Evolutionary conservation across 2,888 invertebrate species (phyloP), one percentile per base, ranked within the genome.

Genomic region (Callinectes sapidus): DNA sequence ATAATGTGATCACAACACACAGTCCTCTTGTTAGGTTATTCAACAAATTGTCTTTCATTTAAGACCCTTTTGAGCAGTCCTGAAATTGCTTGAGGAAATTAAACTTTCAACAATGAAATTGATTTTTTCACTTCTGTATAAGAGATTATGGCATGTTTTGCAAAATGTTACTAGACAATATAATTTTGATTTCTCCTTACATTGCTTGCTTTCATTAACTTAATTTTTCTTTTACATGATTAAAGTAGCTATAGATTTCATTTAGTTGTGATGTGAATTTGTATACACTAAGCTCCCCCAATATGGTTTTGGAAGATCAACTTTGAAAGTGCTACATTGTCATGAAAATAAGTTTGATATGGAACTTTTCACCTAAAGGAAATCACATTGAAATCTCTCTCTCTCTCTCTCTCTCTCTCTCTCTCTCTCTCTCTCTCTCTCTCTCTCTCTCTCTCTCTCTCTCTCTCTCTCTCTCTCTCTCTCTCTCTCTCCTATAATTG

Each of bases 21-120:
- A 32, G 81, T 81, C 81, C 81, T 81, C 81, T 81, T 81, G 81
- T 81, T 81, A 81, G 81, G 81, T 81, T 81, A 32, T 81, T 81
- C 35, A 35, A 71, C 28, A 71, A 28, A 28, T 71, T 71, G 61
- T 61, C 18, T 81, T 81, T 35, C 81, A 81, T 35, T 32, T 81
- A 81, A 13, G 18, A 81, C 81, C 35, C 16, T 81, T 35, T n/a
- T 81, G 35, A 81, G 35, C 35, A 81, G 81, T 32, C 81, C 3
- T 71, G 23, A 13, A 32, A 35, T 81, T 32, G 32, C 81, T 10
- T 81, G 81, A 81, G 35, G 14, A 14, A 71, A 81, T 81, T 5
- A 35, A 32, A 13, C 3, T 35, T 35, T 35, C 35, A 16, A 35
- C 5, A 14, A 35, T 81, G 5, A 81, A 13, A 5, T 35, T 35